A percentile compares a stretch with the other conserved stretches of the same genome.
Conservation (phyloP, 2,797 vertebrate genomes). For the Pseudochirops corinnae region DNA sequence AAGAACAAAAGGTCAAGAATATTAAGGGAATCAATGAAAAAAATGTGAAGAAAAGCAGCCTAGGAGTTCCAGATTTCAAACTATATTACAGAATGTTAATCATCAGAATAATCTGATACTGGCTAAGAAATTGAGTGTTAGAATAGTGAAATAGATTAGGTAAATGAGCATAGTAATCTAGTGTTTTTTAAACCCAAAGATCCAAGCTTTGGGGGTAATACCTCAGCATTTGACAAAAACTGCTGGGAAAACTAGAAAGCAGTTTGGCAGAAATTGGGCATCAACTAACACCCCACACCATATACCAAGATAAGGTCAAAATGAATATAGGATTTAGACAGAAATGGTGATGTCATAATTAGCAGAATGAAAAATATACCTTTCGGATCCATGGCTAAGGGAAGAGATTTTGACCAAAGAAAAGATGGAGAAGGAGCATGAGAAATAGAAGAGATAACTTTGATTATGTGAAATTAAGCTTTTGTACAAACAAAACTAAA, state of each 20-base stretch:
- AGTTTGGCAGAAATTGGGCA: not conserved
- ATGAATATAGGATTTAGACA: not conserved
- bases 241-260: not conserved
- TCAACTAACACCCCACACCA: not conserved
- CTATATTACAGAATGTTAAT: no score
- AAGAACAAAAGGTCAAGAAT: no score
- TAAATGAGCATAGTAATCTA: no score
- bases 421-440: not conserved
- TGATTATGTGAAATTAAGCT: not conserved
- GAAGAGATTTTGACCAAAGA: not conserved
- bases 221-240: not conserved
- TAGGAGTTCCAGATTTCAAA: no score
- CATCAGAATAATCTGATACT: no score
- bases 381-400: not conserved
- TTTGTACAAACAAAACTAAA: not conserved
- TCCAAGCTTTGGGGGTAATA: not conserved
- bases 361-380: not conserved
- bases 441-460: not conserved
- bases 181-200: not conserved
- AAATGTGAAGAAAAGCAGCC: no score
- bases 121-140: no score
- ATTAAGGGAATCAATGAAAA: no score
- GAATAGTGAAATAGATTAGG: no score
- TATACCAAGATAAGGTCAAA: not conserved
- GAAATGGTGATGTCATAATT: not conserved